These are phyloP conservation scores for Leptodirus hochenwartii DNA, from an alignment of 2,888 invertebrate species.

Conservation along the genomic window DNA sequence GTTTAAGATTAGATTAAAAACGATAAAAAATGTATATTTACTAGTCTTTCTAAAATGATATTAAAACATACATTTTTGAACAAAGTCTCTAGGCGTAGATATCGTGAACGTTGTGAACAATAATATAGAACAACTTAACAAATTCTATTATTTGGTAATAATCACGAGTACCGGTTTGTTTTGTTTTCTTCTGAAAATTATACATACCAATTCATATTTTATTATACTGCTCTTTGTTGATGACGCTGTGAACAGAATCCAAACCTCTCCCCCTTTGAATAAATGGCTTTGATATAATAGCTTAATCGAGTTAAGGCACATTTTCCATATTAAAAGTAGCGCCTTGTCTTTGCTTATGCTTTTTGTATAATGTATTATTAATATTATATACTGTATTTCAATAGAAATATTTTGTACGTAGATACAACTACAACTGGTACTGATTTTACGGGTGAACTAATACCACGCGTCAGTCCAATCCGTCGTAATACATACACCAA, in stretches of 20 bases:
- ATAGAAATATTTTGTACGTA: slow-evolving; percentile 24
- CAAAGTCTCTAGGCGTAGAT: too few relatives aligned
- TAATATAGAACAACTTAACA: too few relatives aligned
- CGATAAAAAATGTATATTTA: too few relatives aligned
- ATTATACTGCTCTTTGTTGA: background rate
- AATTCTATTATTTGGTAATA: too few relatives aligned
- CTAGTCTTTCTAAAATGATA: too few relatives aligned
- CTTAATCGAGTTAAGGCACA: background rate
- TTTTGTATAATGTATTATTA: slow-evolving; percentile 1
- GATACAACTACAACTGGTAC: slow-evolving; percentile 50
- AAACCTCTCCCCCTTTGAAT: background rate
- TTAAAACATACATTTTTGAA: too few relatives aligned
- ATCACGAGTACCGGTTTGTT: too few relatives aligned
- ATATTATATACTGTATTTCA: slow-evolving; percentile 3
- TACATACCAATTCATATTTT: too few relatives aligned
- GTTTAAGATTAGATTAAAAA: too few relatives aligned
- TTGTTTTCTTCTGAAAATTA: too few relatives aligned
- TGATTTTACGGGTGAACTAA: slow-evolving; percentile 49
- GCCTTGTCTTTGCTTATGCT: background rate
- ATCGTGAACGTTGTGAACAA: too few relatives aligned
- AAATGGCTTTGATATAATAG: background rate
- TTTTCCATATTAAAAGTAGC: background rate
- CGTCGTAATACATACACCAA: slow-evolving; percentile 63
- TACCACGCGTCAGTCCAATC: slow-evolving; percentile 44
- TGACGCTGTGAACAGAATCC: background rate